Base-by-base conservation (phyloP, 2,797 vertebrate genomes). In the Gadopsis bispinosus region DNA sequence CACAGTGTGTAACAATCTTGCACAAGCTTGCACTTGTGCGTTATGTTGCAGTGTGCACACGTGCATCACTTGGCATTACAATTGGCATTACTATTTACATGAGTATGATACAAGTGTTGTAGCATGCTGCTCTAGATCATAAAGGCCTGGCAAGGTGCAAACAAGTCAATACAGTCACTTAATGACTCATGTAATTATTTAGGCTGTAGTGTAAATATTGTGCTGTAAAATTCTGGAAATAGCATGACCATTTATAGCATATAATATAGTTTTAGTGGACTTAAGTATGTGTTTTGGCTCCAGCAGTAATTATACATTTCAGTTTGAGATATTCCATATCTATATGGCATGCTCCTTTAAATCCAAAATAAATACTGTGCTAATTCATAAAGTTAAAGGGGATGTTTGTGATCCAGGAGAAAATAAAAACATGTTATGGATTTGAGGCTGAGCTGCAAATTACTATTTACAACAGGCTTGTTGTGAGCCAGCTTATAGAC, bases 391-490 rank as follows among this genome's bases (percentile, higher is more conserved):
- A 67, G 81, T 77, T 74, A n/a, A 69, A 64, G 33, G 56, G 33
- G 65, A 71, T 80, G 75, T 79, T 86, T 83, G 60, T 55, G 80
- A 83, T 83, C 11, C 55, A n/a, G 81, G 63, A 83, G 79, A 83
- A 87, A 90, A 93, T 87, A 89, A 92, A 91, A 93, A 91, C 92
- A 92, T 88, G 92, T 94, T 92, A 71, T 92, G 91, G 88, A 91
- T 92, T 92, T 90, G 54, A 88, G 55, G 62, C 55, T 81, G 75
- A 92, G 87, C 89, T 88, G 82, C 61, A 93, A 94, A 94, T 95
- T 77, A 93, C 83, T 93, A 91, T 95, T 95, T 95, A 90, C 81
- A 67, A 31, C 75, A 69, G 63, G 69, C 47, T 85, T 82, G 81
- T 87, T 90, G 75, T 87, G 79, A 77, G 77, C 63, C 83, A 71